Conservation (phyloP, 1,140 invertebrate species). For the Pygmarrhopalites habei region DNA sequence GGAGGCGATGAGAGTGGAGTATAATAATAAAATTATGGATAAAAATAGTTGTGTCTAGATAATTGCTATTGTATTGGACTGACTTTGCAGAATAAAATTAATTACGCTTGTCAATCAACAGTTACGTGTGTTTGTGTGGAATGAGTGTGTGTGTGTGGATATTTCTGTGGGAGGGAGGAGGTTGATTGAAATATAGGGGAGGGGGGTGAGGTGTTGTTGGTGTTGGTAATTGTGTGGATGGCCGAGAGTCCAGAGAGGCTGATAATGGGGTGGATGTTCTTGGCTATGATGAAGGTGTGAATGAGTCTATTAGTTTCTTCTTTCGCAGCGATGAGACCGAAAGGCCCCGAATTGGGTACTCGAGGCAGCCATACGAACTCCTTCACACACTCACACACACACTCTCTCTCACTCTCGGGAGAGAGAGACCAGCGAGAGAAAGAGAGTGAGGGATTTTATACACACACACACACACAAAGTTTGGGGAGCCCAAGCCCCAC, state of each 20-base stretch:
- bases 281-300: conserved; percentile 32
- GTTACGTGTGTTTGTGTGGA: conserved; percentile 1
- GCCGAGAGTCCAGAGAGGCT: conserved; percentile 3
- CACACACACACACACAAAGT: not conserved
- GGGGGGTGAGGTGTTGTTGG: conserved; percentile 10
- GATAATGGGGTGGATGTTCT: conserved; percentile 21
- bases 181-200: too few species aligned
- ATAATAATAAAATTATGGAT: too few species aligned
- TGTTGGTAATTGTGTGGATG: conserved; percentile 18
- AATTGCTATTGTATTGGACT: too few species aligned
- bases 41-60: too few species aligned
- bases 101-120: conserved; percentile 15
- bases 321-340: not conserved
- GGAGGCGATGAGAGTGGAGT: too few species aligned
- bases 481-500: not conserved
- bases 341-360: conserved; percentile 15
- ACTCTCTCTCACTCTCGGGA: not conserved
- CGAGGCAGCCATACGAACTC: conserved; percentile 6
- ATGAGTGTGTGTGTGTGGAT: not conserved
- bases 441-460: not conserved
- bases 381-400: conserved; percentile 7
- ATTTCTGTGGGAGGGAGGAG: not conserved
- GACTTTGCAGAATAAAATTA: conserved; percentile 21
- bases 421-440: not conserved
- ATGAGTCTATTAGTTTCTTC: conserved; percentile 38